Evolutionary conservation across 2,113 vertebrate genomes (phyloP).

Genomic region (Sturnira hondurensis): DNA sequence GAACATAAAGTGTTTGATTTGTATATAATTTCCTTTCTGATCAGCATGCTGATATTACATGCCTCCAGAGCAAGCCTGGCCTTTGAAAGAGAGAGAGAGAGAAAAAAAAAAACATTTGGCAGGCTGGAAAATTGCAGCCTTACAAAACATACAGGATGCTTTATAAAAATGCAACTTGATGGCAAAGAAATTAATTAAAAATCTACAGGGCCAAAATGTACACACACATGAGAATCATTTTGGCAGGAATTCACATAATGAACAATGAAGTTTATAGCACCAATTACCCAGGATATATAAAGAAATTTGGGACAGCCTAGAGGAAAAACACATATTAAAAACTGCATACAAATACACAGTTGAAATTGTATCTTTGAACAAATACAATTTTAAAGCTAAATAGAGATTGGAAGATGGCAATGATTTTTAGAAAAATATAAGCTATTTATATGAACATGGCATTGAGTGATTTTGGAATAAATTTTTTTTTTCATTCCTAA

Average conservation of each 20-base stretch:
- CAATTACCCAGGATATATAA: background rate
- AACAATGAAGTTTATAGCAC: conserved; percentile 11
- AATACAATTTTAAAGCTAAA: background rate
- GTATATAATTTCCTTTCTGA: background rate
- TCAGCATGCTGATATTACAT: background rate
- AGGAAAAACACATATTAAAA: background rate
- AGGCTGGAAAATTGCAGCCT: background rate
- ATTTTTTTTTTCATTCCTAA: background rate
- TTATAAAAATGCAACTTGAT: conserved; percentile 21
- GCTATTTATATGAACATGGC: background rate
- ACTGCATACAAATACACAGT: background rate
- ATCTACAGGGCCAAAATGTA: background rate
- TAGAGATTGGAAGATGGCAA: background rate
- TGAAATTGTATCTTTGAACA: background rate
- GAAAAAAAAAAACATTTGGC: background rate
- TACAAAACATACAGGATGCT: background rate
- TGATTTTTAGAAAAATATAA: background rate
- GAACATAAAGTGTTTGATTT: background rate
- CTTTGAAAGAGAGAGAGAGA: background rate
- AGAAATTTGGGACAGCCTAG: background rate
- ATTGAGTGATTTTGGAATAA: background rate
- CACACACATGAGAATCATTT: conserved; percentile 14
- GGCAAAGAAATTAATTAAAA: conserved; percentile 46
- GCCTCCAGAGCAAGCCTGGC: background rate
- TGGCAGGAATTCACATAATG: conserved; percentile 36